These are phyloP conservation scores for Cyclargus thomasi DNA, from an alignment of 1,140 invertebrate genomes.

Conservation along the genomic window DNA sequence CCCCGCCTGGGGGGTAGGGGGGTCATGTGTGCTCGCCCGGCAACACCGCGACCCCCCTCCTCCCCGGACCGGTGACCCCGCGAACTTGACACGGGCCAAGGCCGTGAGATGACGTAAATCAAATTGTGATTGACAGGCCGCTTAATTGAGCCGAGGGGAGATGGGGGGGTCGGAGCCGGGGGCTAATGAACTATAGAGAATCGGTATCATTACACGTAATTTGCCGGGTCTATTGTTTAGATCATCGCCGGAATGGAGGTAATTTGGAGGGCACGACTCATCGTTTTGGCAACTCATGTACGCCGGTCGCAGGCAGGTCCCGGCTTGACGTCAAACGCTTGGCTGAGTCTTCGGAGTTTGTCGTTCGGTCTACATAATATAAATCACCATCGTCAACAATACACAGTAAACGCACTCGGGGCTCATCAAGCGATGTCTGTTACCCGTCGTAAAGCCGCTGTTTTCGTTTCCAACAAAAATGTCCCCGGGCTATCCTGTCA, in stretches of 20 bases:
- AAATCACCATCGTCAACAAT: no score
- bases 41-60: not conserved
- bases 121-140: conserved; percentile 41
- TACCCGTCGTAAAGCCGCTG: not conserved
- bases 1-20: not conserved
- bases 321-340: not conserved
- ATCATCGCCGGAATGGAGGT: conserved; percentile 15
- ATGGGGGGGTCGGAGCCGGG: conserved; percentile 19
- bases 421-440: not conserved
- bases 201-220: conserved; percentile 11
- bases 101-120: conserved; percentile 37
- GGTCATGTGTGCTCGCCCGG: not conserved
- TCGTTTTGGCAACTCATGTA: not conserved
- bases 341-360: not conserved
- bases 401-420: no score
- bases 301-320: not conserved
- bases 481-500: not conserved
- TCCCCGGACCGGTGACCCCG: conserved; percentile 29
- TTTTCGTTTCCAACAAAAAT: not conserved
- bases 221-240: conserved; percentile 4
- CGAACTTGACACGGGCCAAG: conserved; percentile 42
- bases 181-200: conserved; percentile 14
- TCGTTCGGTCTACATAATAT: not conserved
- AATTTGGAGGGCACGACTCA: not conserved
- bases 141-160: conserved; percentile 33